phyloP scores from a whole-genome alignment of 2,113 vertebrate genomes.

The Formicarius rufipectus region DNA sequence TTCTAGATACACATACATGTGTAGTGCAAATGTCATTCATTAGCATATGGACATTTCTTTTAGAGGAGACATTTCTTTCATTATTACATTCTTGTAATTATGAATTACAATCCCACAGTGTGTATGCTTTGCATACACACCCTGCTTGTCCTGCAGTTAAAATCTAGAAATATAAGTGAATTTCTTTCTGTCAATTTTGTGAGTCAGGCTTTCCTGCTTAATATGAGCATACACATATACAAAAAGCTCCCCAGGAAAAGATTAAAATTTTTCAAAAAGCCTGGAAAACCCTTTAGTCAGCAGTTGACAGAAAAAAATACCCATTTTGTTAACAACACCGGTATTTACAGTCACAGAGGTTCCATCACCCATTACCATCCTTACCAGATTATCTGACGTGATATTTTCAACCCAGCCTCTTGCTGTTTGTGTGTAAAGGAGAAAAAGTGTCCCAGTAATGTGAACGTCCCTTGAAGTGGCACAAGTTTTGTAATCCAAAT shows the following conservation, averaged over 20 bases:
- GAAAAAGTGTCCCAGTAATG: neutral
- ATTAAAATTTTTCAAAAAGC: neutral
- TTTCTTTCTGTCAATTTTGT: neutral
- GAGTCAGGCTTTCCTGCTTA: neutral
- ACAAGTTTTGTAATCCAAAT: neutral
- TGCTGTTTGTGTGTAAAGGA: neutral
- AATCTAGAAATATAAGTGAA: neutral
- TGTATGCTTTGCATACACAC: neutral
- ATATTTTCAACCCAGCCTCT: neutral
- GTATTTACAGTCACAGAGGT: neutral
- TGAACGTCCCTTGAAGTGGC: neutral
- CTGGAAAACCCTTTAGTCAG: neutral
- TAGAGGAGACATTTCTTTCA: too few species aligned
- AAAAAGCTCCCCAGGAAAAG: neutral
- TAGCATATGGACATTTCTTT: neutral
- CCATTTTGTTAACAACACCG: neutral
- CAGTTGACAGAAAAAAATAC: neutral
- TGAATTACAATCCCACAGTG: neutral
- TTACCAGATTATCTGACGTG: neutral
- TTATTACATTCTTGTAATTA: too few species aligned
- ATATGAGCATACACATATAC: neutral
- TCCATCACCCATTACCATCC: fast-evolving
- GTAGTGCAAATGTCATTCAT: neutral
- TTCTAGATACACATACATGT: neutral
- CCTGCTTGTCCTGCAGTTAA: neutral